These are phyloP conservation scores for Oegoconia quadripuncta DNA, from an alignment of 2,888 invertebrate genomes.

Conservation along the genomic window DNA sequence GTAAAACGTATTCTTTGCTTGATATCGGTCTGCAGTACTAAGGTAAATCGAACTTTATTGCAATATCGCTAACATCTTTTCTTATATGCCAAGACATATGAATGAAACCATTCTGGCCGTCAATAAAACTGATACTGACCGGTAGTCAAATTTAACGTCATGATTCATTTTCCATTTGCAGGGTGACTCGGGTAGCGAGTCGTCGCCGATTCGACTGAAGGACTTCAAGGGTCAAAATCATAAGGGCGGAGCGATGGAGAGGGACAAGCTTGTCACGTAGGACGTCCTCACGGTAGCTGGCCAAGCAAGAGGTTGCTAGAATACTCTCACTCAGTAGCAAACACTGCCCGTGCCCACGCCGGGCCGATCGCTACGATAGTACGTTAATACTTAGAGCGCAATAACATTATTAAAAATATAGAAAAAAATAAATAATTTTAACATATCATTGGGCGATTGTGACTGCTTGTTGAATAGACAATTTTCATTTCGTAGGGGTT, in stretches of 20 bases:
- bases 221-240: slow-evolving; percentile 73
- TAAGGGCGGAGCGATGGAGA: slow-evolving; percentile 53
- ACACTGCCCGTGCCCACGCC: neutral
- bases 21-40: too few species aligned
- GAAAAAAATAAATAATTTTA: slow-evolving; percentile 63
- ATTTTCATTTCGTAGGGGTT: slow-evolving; percentile 71
- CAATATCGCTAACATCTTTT: too few species aligned
- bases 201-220: slow-evolving; percentile 79
- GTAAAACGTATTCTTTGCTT: too few species aligned
- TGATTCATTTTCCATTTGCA: slow-evolving; percentile 44
- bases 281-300: slow-evolving; percentile 2
- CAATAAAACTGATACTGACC: too few species aligned
- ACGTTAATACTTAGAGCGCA: slow-evolving; percentile 59
- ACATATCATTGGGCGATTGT: slow-evolving; percentile 81
- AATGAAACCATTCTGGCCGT: too few species aligned
- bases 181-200: slow-evolving; percentile 84
- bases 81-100: too few species aligned
- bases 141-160: too few species aligned
- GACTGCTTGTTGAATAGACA: slow-evolving; percentile 75
- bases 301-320: neutral
- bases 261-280: slow-evolving; percentile 64
- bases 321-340: slow-evolving; percentile 2
- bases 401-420: slow-evolving; percentile 50
- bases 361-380: slow-evolving; percentile 8
- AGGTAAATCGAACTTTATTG: too few species aligned